A percentile compares a stretch with the other conserved stretches of the same genome.
Conservation (phyloP, 2,888 invertebrate species). For the Carterocephalus palaemon region DNA sequence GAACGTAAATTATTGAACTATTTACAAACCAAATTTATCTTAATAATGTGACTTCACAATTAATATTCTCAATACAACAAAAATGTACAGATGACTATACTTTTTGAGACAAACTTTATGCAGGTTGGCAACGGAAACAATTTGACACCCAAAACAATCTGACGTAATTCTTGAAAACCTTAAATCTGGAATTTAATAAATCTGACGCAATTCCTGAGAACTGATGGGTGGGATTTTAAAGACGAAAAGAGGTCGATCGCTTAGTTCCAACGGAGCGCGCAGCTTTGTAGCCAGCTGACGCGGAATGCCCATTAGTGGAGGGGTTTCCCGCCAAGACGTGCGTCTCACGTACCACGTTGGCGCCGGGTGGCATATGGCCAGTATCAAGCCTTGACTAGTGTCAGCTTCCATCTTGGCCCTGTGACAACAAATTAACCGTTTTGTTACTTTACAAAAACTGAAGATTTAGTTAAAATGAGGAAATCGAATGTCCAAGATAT, state of each 20-base stretch:
- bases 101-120: no score
- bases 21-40: no score
- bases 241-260: constrained; percentile 49
- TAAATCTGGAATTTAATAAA: neutral
- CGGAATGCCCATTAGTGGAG: constrained; percentile 46
- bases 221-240: constrained; percentile 40
- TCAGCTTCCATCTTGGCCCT: constrained; percentile 36
- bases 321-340: constrained; percentile 60
- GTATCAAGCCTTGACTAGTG: constrained; percentile 47
- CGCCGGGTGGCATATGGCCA: constrained; percentile 48
- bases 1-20: no score
- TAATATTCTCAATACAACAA: no score
- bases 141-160: no score
- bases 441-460: no score
- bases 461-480: no score
- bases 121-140: no score
- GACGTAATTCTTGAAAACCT: no score
- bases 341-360: constrained; percentile 66
- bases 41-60: no score
- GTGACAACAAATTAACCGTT: neutral
- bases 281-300: constrained; percentile 50
- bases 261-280: constrained; percentile 50
- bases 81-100: no score
- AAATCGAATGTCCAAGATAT: no score
- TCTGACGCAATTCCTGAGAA: constrained; percentile 19